Evolutionary conservation across 1,140 invertebrate species (phyloP).

Genomic region (Macrotrachela quadricornifera): DNA sequence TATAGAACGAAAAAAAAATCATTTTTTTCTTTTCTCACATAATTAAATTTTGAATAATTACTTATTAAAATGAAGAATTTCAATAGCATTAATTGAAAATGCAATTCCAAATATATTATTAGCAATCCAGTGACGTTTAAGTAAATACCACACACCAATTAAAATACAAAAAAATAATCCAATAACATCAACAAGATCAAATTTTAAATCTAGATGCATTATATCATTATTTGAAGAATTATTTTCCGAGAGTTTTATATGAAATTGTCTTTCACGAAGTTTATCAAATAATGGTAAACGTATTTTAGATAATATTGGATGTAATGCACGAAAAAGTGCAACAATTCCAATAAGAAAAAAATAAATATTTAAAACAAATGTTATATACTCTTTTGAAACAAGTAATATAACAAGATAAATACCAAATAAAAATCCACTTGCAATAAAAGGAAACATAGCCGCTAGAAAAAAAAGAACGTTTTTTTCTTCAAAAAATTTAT

Average conservation of each 20-base stretch:
- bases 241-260: too few relatives aligned
- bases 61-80: constrained; percentile 77
- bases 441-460: constrained; percentile 81
- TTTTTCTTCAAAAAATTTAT: too few relatives aligned
- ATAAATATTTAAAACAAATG: constrained; percentile 69
- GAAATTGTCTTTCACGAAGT: too few relatives aligned
- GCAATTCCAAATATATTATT: constrained; percentile 95
- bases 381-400: constrained; percentile 90
- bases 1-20: too few relatives aligned
- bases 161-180: constrained; percentile 53
- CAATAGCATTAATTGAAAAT: constrained; percentile 92
- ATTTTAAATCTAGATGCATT: too few relatives aligned
- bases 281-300: too few relatives aligned
- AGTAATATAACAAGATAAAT: constrained; percentile 73
- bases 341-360: constrained; percentile 86
- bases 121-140: constrained; percentile 76
- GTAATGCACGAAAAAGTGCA: constrained; percentile 36
- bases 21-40: too few relatives aligned
- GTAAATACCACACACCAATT: constrained; percentile 73
- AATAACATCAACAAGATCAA: constrained; percentile 33
- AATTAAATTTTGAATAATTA: too few relatives aligned
- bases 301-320: too few relatives aligned
- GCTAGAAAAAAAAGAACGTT: constrained; percentile 33
- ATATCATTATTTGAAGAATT: too few relatives aligned
- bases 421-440: constrained; percentile 68